phyloP scores from a whole-genome alignment of 2,113 vertebrate genomes.

The Zingel zingel region DNA sequence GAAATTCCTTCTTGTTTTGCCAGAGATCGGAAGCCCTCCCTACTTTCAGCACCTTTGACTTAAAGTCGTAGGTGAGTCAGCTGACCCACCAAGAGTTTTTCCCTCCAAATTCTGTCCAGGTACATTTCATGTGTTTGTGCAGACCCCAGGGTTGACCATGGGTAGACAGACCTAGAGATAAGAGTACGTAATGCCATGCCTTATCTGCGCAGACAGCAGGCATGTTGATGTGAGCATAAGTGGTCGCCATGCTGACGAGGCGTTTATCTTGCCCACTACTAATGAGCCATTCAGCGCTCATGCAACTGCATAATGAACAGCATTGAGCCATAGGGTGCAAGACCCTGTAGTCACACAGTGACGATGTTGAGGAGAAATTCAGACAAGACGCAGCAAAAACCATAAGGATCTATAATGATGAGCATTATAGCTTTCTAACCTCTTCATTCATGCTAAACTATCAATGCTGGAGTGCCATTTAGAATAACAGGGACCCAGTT shows the following conservation, averaged over 20 bases:
- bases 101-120: slow-evolving; percentile 28
- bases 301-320: slow-evolving; percentile 51
- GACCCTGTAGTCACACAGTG: slow-evolving; percentile 14
- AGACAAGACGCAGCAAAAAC: background rate
- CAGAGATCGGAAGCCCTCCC: background rate
- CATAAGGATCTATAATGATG: background rate
- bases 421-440: background rate
- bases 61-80: slow-evolving; percentile 4
- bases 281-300: slow-evolving; percentile 81
- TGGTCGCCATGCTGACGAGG: slow-evolving; percentile 74
- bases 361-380: slow-evolving; percentile 5
- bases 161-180: slow-evolving; percentile 69
- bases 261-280: slow-evolving; percentile 77
- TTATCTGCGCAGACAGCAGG: slow-evolving; percentile 80
- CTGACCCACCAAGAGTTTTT: background rate
- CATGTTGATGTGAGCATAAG: slow-evolving; percentile 72
- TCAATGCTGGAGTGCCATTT: background rate
- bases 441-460: background rate
- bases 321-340: slow-evolving; percentile 7
- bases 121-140: slow-evolving; percentile 49
- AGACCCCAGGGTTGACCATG: slow-evolving; percentile 15
- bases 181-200: slow-evolving; percentile 57
- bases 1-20: background rate
- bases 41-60: slow-evolving; percentile 20
- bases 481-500: background rate